These are phyloP conservation scores for Trypoxylus dichotomus DNA, from an alignment of 1,140 invertebrate species.

Conservation along the genomic window DNA sequence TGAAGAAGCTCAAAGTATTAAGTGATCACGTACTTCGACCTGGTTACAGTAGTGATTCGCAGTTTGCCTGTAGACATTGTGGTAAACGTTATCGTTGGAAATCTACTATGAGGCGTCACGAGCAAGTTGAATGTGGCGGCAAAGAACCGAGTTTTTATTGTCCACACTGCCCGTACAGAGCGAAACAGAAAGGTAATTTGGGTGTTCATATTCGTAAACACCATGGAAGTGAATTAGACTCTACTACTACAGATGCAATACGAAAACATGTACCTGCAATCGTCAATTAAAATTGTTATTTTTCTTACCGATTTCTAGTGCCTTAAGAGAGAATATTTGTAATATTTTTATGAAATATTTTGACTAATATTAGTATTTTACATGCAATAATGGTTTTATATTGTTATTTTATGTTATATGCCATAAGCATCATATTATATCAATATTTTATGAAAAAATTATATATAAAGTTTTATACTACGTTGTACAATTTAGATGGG, in stretches of 20 bases:
- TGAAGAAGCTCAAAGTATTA: slow-evolving; percentile 40
- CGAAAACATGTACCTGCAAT: slow-evolving; percentile 11
- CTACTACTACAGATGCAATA: neutral
- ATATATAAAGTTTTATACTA: neutral
- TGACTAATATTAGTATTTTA: slow-evolving; percentile 19
- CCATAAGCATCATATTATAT: slow-evolving; percentile 10
- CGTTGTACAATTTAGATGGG: slow-evolving; percentile 9
- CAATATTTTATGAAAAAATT: slow-evolving; percentile 15
- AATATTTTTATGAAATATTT: slow-evolving; percentile 18
- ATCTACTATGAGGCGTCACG: slow-evolving; percentile 77
- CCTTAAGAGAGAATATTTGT: slow-evolving; percentile 18
- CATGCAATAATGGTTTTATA: slow-evolving; percentile 7
- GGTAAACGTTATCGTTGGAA: slow-evolving; percentile 82
- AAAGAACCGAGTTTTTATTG: slow-evolving; percentile 81
- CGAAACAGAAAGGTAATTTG: slow-evolving; percentile 77
- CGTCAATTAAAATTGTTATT: neutral
- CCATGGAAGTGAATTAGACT: neutral
- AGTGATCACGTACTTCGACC: slow-evolving; percentile 52
- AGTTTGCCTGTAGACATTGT: slow-evolving; percentile 77
- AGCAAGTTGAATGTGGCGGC: slow-evolving; percentile 85
- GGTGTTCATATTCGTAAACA: slow-evolving; percentile 79
- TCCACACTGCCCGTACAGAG: slow-evolving; percentile 76
- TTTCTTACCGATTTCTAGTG: neutral
- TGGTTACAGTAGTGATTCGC: slow-evolving; percentile 64
- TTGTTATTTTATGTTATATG: neutral